A percentile compares a stretch with the other conserved stretches of the same genome.
Conservation (phyloP, 2,113 vertebrate species). For the Gavia stellata region DNA sequence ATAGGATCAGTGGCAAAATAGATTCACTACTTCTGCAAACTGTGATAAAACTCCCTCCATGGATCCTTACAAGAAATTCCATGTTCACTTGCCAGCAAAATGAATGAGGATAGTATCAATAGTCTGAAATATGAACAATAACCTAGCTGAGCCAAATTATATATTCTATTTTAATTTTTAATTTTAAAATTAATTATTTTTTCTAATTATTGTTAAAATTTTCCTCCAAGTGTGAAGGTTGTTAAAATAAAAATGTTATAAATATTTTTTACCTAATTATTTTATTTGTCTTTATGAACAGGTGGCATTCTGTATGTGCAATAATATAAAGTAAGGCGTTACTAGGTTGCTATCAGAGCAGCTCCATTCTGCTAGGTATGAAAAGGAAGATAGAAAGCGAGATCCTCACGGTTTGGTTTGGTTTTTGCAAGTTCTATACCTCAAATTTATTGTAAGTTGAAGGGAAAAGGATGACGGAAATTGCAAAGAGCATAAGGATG, state of each 20-base stretch:
- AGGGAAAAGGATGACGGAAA: neutral
- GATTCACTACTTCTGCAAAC: neutral
- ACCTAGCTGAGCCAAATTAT: neutral
- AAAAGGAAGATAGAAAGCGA: neutral
- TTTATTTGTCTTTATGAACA: neutral
- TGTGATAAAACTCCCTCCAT: neutral
- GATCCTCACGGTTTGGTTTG: neutral
- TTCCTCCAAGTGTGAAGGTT: neutral
- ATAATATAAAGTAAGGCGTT: neutral
- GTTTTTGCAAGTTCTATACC: neutral
- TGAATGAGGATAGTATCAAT: neutral
- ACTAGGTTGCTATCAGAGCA: neutral
- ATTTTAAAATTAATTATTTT: neutral
- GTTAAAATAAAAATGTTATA: neutral
- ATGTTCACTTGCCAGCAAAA: neutral
- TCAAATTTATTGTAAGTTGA: neutral
- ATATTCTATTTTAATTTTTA: neutral
- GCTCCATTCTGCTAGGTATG: neutral
- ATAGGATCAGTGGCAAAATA: neutral
- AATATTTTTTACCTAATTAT: neutral
- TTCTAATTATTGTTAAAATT: neutral
- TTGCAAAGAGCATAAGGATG: neutral
- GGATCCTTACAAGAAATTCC: neutral
- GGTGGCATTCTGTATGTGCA: neutral
- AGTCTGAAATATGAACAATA: neutral